phyloP scores from a whole-genome alignment of 2,888 invertebrate species.

The Caradrina kadenii region DNA sequence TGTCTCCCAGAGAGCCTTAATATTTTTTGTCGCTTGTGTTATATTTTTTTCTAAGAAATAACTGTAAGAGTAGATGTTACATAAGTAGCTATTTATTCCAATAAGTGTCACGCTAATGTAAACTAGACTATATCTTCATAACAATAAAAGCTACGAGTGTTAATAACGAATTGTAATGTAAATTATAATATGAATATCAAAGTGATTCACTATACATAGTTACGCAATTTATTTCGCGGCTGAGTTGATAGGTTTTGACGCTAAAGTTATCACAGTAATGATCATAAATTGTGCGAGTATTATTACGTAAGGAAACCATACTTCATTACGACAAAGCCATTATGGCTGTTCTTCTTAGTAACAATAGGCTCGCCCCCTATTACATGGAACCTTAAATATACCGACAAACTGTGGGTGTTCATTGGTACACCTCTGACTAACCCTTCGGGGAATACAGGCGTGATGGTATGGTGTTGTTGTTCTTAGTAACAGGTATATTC shows the following conservation, averaged over 20 bases:
- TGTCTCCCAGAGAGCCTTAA: not conserved
- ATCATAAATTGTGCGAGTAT: conserved; percentile 18
- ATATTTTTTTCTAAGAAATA: conserved; percentile 8
- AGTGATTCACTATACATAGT: conserved; percentile 6
- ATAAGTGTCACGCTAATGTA: not conserved
- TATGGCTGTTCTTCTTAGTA: conserved; percentile 1
- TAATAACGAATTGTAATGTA: not conserved
- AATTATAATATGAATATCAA: conserved; percentile 5
- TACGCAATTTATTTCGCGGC: conserved; percentile 17
- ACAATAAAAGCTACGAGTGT: not conserved
- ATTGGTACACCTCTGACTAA: too few species aligned
- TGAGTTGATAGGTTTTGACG: conserved; percentile 13
- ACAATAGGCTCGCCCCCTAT: too few species aligned
- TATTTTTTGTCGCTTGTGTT: conserved; percentile 1
- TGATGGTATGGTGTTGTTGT: too few species aligned
- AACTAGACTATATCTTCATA: not conserved
- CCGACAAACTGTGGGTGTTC: too few species aligned
- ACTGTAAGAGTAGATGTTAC: not conserved
- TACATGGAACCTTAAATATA: too few species aligned
- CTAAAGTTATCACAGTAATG: conserved; percentile 23
- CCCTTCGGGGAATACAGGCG: too few species aligned
- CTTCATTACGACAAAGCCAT: conserved; percentile 10
- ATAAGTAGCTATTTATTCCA: not conserved
- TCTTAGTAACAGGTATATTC: not conserved
- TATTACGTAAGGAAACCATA: conserved; percentile 4